Percentiles rank a stretch among this genome's conserved stretches.
These are phyloP conservation scores for Tetrao urogallus DNA, from an alignment of 2,113 vertebrate genomes.

Conservation along the genomic window DNA sequence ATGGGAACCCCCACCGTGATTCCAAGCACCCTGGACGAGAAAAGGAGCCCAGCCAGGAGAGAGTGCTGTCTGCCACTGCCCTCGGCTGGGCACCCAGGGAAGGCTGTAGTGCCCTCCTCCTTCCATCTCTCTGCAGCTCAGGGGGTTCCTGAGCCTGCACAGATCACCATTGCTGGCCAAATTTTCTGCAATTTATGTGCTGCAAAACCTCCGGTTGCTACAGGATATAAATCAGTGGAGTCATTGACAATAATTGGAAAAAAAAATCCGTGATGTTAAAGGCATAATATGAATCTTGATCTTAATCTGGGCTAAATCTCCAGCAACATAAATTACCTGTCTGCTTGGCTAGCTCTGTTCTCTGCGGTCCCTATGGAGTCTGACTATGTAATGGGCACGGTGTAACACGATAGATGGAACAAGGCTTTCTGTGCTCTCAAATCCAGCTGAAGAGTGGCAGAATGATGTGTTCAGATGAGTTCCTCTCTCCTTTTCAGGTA, in stretches of 20 bases:
- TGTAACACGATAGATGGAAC: not conserved
- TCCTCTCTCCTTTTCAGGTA: not conserved
- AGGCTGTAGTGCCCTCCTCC: not conserved
- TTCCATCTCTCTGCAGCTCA: not conserved
- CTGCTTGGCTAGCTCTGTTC: not conserved
- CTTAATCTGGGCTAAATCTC: constrained; percentile 47
- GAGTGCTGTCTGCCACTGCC: not conserved
- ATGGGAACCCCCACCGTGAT: rapidly evolving
- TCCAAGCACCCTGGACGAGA: not conserved
- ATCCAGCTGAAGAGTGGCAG: not conserved
- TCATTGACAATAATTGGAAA: not conserved
- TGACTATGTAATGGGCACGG: not conserved
- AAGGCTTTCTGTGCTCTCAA: not conserved
- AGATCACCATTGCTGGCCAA: not conserved
- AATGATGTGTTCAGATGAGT: not conserved
- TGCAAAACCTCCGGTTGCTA: constrained; percentile 27
- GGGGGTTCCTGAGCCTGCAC: not conserved
- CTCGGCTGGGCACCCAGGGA: not conserved
- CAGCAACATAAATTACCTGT: constrained; percentile 25
- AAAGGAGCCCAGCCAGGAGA: not conserved
- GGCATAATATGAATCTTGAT: constrained; percentile 25
- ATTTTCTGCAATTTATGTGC: constrained; percentile 11
- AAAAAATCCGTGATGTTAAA: not conserved
- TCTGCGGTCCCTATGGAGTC: not conserved
- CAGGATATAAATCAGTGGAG: constrained; percentile 34